Percentiles rank a stretch among this genome's conserved stretches.
These are phyloP conservation scores for Odontophorus gujanensis DNA, from an alignment of 2,113 vertebrate species.

Conservation along the genomic window DNA sequence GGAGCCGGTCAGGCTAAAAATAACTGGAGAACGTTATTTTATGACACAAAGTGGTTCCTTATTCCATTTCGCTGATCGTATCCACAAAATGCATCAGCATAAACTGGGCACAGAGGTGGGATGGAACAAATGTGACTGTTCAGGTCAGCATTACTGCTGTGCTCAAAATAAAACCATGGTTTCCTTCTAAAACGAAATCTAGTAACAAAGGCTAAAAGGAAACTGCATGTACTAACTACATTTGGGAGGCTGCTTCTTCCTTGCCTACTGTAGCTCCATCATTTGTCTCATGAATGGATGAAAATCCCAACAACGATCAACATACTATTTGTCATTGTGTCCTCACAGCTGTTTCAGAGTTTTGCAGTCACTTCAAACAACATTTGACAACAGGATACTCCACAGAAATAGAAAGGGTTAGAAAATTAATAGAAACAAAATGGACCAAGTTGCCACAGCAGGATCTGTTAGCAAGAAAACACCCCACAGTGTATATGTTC, in stretches of 20 bases:
- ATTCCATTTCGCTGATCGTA: neutral
- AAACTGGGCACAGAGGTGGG: neutral
- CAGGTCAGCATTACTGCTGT: constrained; percentile 26
- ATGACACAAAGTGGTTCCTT: neutral
- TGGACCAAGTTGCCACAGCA: neutral
- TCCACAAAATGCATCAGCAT: neutral
- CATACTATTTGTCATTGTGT: neutral
- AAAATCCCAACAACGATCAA: neutral
- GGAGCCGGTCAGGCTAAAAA: constrained; percentile 16
- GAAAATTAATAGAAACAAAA: constrained; percentile 3
- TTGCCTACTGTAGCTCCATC: neutral
- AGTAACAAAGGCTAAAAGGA: neutral
- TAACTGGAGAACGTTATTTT: neutral
- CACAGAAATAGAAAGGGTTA: neutral
- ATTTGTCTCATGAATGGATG: neutral
- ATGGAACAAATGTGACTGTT: neutral
- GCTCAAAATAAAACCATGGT: neutral
- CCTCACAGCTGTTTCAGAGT: neutral
- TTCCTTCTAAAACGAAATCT: neutral
- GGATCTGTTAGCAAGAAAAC: neutral
- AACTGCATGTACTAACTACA: neutral
- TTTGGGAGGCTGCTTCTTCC: neutral
- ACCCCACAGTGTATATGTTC: neutral
- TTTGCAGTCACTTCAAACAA: constrained; percentile 7
- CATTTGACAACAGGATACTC: neutral